Evolutionary conservation across 2,888 invertebrate genomes (phyloP).

Genomic region (Pyrochroa serraticornis): DNA sequence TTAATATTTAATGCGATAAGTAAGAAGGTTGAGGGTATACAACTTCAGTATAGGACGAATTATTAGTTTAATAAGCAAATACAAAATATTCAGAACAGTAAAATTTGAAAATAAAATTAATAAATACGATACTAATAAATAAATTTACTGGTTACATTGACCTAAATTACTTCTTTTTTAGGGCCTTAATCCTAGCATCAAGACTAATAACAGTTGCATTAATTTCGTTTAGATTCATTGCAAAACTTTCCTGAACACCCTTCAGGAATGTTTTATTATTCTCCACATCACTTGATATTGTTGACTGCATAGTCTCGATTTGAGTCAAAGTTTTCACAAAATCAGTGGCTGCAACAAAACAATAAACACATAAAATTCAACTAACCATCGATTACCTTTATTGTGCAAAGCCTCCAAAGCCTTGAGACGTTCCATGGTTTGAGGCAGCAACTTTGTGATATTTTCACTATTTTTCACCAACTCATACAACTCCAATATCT

Average conservation of each 20-base stretch:
- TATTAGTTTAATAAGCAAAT: neutral
- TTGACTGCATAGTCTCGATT: slow-evolving; percentile 76
- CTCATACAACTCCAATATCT: slow-evolving; percentile 86
- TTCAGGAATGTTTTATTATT: slow-evolving; percentile 79
- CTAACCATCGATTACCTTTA: slow-evolving; percentile 70
- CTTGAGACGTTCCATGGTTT: slow-evolving; percentile 82
- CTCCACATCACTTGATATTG: slow-evolving; percentile 73
- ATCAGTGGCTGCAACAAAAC: slow-evolving; percentile 74
- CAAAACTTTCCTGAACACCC: slow-evolving; percentile 82
- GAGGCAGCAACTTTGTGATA: slow-evolving; percentile 77
- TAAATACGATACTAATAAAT: too few species aligned
- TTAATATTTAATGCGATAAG: neutral
- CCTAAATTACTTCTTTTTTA: slow-evolving; percentile 59
- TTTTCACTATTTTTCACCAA: slow-evolving; percentile 86
- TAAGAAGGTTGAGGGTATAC: neutral
- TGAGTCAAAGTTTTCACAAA: slow-evolving; percentile 85
- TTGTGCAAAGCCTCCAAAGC: slow-evolving; percentile 87
- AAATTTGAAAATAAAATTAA: neutral
- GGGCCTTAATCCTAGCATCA: slow-evolving; percentile 72
- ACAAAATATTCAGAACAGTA: neutral
- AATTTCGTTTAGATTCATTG: slow-evolving; percentile 77
- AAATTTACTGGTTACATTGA: neutral
- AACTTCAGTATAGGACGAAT: too few species aligned
- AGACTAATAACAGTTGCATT: slow-evolving; percentile 76
- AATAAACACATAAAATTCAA: slow-evolving; percentile 1